A percentile compares a stretch with the other conserved stretches of the same genome.
phyloP scores from a whole-genome alignment of 1,140 invertebrate genomes.

The Ceratina calcarata region DNA sequence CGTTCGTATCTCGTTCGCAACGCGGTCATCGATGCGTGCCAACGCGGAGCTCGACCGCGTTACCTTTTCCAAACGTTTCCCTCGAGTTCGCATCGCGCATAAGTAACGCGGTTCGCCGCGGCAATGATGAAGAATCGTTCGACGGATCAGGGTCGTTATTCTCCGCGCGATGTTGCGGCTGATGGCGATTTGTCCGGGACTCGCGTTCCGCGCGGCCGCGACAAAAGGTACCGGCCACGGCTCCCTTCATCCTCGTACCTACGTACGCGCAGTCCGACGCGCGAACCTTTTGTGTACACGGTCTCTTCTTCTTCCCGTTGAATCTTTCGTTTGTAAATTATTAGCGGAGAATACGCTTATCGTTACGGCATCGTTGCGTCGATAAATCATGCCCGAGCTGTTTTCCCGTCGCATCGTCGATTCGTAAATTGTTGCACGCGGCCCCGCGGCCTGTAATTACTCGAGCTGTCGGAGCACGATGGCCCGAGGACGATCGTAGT shows the following conservation, averaged over 20 bases:
- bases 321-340: constrained; percentile 27
- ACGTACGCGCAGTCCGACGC: background rate
- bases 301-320: background rate
- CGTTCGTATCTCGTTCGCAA: background rate
- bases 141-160: constrained; percentile 51
- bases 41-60: constrained; percentile 10
- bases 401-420: constrained; percentile 1
- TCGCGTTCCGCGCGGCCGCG: constrained; percentile 44
- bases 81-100: constrained; percentile 7
- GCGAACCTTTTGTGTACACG: background rate
- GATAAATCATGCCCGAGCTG: constrained; percentile 30
- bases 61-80: constrained; percentile 22
- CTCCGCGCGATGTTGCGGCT: constrained; percentile 23
- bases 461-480: background rate
- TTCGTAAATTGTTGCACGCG: constrained; percentile 11
- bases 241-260: background rate
- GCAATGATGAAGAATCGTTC: constrained; percentile 24
- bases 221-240: constrained; percentile 18
- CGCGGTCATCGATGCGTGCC: constrained; percentile 16
- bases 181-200: constrained; percentile 58
- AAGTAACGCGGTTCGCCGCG: background rate
- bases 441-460: constrained; percentile 14
- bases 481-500: constrained; percentile 13
- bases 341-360: constrained; percentile 16
- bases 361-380: constrained; percentile 17